phyloP scores from a whole-genome alignment of 37 sponge, comb jelly and placozoan species.

The Beroe ovata region DNA sequence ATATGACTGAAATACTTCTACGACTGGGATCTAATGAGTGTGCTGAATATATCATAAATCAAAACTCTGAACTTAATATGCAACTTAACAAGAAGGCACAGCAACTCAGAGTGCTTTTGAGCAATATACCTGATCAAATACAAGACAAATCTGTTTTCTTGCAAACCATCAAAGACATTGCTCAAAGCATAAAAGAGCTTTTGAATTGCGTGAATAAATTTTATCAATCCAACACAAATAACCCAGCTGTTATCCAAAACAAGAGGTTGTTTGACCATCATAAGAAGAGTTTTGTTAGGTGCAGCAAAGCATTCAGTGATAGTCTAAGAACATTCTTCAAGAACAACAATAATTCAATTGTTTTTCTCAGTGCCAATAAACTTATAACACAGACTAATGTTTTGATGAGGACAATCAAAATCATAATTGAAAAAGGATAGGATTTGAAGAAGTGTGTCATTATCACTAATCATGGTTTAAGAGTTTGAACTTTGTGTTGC shows the following conservation, averaged over 20 bases:
- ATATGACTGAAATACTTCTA: slow-evolving; percentile 44
- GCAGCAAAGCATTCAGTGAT: slow-evolving; percentile 66
- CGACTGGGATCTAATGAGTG: slow-evolving; percentile 39
- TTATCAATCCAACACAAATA: slow-evolving; percentile 27
- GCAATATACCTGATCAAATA: slow-evolving; percentile 52
- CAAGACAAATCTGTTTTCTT: not conserved
- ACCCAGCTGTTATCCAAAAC: slow-evolving; percentile 57
- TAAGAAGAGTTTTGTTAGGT: slow-evolving; percentile 39
- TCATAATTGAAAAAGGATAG: slow-evolving; percentile 43
- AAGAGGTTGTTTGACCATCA: slow-evolving; percentile 58
- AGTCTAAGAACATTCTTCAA: slow-evolving; percentile 43
- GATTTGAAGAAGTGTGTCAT: not conserved
- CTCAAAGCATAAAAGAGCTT: slow-evolving; percentile 55
- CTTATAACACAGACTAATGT: slow-evolving; percentile 64
- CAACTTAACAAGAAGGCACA: slow-evolving; percentile 58
- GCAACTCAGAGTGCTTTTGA: not conserved
- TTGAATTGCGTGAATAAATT: slow-evolving; percentile 60
- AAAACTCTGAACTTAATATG: slow-evolving; percentile 9
- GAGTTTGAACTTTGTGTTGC: not conserved
- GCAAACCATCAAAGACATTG: slow-evolving; percentile 67
- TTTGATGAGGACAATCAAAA: slow-evolving; percentile 59
- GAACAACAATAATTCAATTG: not conserved
- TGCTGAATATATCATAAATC: not conserved
- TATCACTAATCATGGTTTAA: not conserved
- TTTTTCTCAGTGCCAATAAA: slow-evolving; percentile 40